phyloP scores from a whole-genome alignment of 2,113 vertebrate species.

The Cathartes aura region DNA sequence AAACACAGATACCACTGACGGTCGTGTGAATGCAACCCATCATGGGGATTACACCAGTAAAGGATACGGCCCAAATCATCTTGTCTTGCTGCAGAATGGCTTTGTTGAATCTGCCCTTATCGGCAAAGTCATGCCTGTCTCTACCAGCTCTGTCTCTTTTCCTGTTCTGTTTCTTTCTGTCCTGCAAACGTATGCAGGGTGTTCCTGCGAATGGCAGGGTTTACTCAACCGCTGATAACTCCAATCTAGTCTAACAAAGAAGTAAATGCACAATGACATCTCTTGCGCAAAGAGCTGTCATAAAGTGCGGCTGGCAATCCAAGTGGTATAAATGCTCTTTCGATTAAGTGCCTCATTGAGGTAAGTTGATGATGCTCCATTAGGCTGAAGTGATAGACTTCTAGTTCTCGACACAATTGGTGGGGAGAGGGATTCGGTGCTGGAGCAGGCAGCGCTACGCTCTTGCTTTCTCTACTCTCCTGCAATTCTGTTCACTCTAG shows the following conservation, averaged over 20 bases:
- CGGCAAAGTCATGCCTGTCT: neutral
- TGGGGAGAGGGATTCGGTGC: neutral
- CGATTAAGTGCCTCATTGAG: constrained; percentile 10
- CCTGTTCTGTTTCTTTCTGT: neutral
- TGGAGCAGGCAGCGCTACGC: neutral
- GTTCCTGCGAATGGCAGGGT: neutral
- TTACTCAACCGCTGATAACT: neutral
- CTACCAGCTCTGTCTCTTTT: neutral
- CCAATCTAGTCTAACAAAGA: neutral
- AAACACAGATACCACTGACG: neutral
- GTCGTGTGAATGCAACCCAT: neutral
- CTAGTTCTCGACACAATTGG: neutral
- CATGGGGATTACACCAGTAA: neutral
- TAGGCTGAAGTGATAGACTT: constrained; percentile 39
- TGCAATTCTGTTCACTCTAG: neutral
- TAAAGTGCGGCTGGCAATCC: neutral
- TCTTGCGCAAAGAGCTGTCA: neutral
- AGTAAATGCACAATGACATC: neutral
- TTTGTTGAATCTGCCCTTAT: neutral
- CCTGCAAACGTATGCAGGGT: neutral
- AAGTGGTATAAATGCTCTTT: neutral
- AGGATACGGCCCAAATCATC: fast-evolving
- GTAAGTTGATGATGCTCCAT: constrained; percentile 35
- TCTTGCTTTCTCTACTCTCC: neutral
- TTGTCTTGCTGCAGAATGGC: neutral